Conservation (phyloP, 2,797 vertebrate species). For the Hyperoplus lanceolatus region DNA sequence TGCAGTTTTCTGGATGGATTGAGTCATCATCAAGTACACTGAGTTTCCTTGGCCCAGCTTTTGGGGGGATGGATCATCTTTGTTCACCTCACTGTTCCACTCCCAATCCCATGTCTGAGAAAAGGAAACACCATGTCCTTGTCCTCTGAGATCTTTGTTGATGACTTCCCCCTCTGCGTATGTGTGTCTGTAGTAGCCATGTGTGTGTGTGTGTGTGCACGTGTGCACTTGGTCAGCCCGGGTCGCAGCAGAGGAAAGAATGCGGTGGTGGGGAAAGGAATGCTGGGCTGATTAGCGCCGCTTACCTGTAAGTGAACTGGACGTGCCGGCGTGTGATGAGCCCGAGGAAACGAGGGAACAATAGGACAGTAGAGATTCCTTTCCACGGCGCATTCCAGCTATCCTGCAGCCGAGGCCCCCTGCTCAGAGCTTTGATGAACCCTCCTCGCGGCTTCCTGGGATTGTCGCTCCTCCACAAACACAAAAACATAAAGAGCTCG, state of each 20-base stretch:
- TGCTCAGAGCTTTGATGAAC: conserved; percentile 97
- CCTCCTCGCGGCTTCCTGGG: conserved; percentile 96
- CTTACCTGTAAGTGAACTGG: conserved; percentile 85
- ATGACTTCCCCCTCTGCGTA: conserved; percentile 55
- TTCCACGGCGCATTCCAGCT: conserved; percentile 94
- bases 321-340: conserved; percentile 88
- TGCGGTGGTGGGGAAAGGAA: conserved; percentile 73
- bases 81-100: conserved; percentile 28
- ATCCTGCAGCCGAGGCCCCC: conserved; percentile 89
- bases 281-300: conserved; percentile 82
- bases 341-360: conserved; percentile 96
- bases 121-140: conserved; percentile 61
- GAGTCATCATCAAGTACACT: not conserved
- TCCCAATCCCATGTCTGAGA: conserved; percentile 30
- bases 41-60: not conserved
- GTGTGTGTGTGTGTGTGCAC: conserved; percentile 36
- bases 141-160: conserved; percentile 59
- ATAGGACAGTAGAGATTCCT: conserved; percentile 99
- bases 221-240: conserved; percentile 59
- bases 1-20: not conserved
- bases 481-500: conserved; percentile 88
- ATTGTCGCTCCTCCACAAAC: conserved; percentile 96
- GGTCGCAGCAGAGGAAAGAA: conserved; percentile 78
- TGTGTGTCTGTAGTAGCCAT: conserved; percentile 12
- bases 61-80: not conserved